Percentiles rank a stretch among this genome's conserved stretches.
Evolutionary conservation across 2,888 invertebrate species (phyloP).

Genomic region (Ceriagrion tenellum): DNA sequence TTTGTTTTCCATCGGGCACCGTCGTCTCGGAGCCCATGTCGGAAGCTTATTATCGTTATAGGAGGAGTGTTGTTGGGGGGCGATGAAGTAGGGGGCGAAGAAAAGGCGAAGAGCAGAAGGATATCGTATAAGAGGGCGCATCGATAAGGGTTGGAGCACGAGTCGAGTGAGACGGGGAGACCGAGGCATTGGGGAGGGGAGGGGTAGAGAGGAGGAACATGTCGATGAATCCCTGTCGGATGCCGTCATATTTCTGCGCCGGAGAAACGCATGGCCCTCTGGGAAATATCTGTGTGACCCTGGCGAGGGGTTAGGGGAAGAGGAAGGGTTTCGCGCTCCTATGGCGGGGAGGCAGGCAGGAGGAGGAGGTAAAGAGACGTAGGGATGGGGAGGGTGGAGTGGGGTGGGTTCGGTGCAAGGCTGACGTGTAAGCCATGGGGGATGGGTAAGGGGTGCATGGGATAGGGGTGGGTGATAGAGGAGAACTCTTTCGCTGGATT

Average conservation of each 20-base stretch:
- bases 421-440: not conserved
- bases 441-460: not conserved
- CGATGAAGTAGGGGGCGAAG: not conserved
- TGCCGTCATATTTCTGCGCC: constrained; percentile 63
- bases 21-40: constrained; percentile 64
- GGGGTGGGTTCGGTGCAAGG: not conserved
- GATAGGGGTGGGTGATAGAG: not conserved
- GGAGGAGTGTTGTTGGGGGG: not conserved
- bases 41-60: constrained; percentile 63
- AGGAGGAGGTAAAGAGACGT: not conserved
- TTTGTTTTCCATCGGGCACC: constrained; percentile 62
- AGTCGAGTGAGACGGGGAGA: constrained; percentile 1
- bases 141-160: not conserved
- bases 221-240: constrained; percentile 65
- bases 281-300: constrained; percentile 63
- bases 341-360: not conserved
- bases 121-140: not conserved
- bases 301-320: not conserved
- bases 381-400: too few relatives aligned
- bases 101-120: not conserved
- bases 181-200: not conserved
- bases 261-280: constrained; percentile 64
- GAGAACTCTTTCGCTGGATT: not conserved
- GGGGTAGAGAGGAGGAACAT: constrained; percentile 39
- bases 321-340: not conserved